A percentile compares a stretch with the other conserved stretches of the same genome.
phyloP scores from a whole-genome alignment of 1,140 invertebrate genomes.

The Megalonaias nervosa region DNA sequence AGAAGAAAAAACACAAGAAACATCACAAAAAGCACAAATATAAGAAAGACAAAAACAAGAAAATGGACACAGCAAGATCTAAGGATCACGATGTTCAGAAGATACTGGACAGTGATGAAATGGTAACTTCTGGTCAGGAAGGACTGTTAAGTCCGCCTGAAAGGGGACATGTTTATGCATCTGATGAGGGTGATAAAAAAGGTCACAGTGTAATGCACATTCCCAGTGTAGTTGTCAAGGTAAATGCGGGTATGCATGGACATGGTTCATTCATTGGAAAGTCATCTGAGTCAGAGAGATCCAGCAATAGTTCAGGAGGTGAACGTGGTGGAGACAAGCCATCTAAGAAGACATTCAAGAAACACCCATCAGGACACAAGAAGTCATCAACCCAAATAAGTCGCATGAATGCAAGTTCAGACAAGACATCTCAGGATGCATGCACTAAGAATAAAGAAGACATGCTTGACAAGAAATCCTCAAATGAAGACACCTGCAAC shows the following conservation, averaged over 20 bases:
- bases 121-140: too few relatives aligned
- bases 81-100: not conserved
- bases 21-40: conserved; percentile 2
- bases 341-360: conserved; percentile 31
- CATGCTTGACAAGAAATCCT: too few relatives aligned
- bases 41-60: not conserved
- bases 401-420: too few relatives aligned
- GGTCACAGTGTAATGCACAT: not conserved
- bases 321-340: not conserved
- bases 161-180: not conserved
- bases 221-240: not conserved
- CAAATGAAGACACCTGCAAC: too few relatives aligned
- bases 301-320: not conserved
- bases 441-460: too few relatives aligned
- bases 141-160: not conserved
- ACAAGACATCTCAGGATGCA: too few relatives aligned
- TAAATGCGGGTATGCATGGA: conserved; percentile 1
- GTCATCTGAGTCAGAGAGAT: not conserved
- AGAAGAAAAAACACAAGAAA: conserved; percentile 27
- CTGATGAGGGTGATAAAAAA: conserved; percentile 7
- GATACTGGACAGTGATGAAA: not conserved
- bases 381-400: not conserved
- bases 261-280: conserved; percentile 7
- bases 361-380: conserved; percentile 34
- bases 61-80: not conserved